Evolutionary conservation across 2,888 invertebrate genomes (phyloP), one percentile per base, ranked within the genome.

Genomic region (Ethmia dodecea): DNA sequence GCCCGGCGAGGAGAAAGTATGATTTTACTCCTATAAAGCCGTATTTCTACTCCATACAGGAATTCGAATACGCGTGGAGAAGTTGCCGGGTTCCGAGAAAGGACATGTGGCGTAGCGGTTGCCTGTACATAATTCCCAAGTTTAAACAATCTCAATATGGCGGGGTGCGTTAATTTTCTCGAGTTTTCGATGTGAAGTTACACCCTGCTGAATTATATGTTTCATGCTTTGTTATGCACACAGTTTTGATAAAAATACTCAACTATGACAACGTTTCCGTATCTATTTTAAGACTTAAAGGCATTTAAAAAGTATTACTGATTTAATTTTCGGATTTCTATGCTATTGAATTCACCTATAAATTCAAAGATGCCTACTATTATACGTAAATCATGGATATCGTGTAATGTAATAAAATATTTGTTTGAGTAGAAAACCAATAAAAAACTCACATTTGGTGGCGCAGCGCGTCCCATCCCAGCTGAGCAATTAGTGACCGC

Each of bases 21-120:
- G 86, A 86, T 84, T 86, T 84, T 84, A 80, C 83, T 84, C 84
- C 81, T 78, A 84, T 84, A 86, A 86, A 84, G 83, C 83, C 79
- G 84, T 83, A 86, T 84, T 86, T 83, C 86, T 83, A 84, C 84
- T 84, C 75, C 83, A 84, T 83, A 84, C 80, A 81, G 84, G 81
- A 83, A 86, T 86, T 81, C 79, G 78, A 84, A 78, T 79, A 75
- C 74, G 79, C 75, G 71, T 53, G 55, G 63, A 64, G 69, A 79
- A 81, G 75, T 77, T 79, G 72, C 68, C 74, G 72, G 72, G 71
- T 68, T 71, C 71, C 65, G 66, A 67, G 72, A 75, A 71, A 78
- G 80, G 83, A 83, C 80, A 80, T 77, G 80, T 76, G 79, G 66
- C 54, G n/a, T n/a, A n/a, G n/a, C n/a, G 62, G 60, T 26, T 56